phyloP scores from a whole-genome alignment of 1,140 invertebrate genomes.

The Megalopta genalis region DNA sequence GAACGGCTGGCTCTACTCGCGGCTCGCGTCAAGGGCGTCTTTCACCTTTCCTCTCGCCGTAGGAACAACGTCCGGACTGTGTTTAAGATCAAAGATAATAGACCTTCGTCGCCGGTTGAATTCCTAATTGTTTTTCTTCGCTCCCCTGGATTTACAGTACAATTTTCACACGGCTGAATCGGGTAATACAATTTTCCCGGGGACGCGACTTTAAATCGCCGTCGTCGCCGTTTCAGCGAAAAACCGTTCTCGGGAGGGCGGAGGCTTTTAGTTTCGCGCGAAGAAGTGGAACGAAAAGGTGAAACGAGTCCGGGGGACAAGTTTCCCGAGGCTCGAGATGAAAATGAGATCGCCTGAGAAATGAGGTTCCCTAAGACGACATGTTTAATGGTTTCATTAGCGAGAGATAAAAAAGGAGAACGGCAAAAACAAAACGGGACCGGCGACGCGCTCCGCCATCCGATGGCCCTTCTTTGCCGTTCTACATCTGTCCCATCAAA shows the following conservation, averaged over 20 bases:
- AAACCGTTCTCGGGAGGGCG: constrained; percentile 13
- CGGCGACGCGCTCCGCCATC: not conserved
- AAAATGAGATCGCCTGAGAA: constrained; percentile 63
- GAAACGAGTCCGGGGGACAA: constrained; percentile 26
- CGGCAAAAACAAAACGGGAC: constrained; percentile 29
- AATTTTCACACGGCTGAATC: constrained; percentile 36
- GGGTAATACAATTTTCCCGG: constrained; percentile 39
- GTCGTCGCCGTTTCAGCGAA: constrained; percentile 22
- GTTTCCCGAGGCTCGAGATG: constrained; percentile 43
- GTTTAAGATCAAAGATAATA: constrained; percentile 1
- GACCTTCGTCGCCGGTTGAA: not conserved
- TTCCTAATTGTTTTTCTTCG: constrained; percentile 37
- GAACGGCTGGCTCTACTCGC: too few species aligned
- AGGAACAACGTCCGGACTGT: not conserved
- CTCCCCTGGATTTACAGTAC: constrained; percentile 27
- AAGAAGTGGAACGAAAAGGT: constrained; percentile 21
- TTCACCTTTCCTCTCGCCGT: too few species aligned
- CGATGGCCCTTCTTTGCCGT: not conserved
- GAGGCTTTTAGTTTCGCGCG: constrained; percentile 42
- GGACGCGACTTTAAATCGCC: constrained; percentile 28
- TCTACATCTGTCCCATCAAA: not conserved
- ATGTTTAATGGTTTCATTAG: constrained; percentile 70
- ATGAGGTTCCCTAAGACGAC: constrained; percentile 50
- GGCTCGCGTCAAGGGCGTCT: too few species aligned
- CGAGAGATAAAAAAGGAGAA: constrained; percentile 40